These are phyloP conservation scores for Todus mexicanus DNA, from an alignment of 2,797 vertebrate species.

Conservation along the genomic window DNA sequence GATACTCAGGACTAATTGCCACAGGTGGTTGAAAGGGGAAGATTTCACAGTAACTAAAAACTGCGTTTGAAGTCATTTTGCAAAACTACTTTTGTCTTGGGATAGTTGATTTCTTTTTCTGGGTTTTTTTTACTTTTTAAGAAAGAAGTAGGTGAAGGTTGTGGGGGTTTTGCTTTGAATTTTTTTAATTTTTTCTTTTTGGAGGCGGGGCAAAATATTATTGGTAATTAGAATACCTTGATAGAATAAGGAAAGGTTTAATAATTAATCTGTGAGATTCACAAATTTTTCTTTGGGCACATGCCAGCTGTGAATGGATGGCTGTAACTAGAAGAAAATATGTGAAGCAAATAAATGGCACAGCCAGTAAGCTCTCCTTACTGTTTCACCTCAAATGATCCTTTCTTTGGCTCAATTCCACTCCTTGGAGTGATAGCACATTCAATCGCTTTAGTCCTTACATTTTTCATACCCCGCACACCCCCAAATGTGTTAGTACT, in stretches of 20 bases:
- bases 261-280: slow-evolving; percentile 27
- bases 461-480: not conserved
- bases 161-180: not conserved
- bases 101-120: not conserved
- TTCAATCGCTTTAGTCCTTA: not conserved
- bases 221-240: not conserved
- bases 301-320: not conserved
- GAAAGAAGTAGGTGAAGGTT: not conserved
- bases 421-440: not conserved
- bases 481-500: not conserved
- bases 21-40: not conserved
- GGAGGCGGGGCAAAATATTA: not conserved
- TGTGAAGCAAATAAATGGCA: slow-evolving; percentile 21
- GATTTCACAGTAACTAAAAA: not conserved
- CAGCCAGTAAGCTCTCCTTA: slow-evolving; percentile 9
- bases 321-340: slow-evolving; percentile 25
- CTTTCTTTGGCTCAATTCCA: slow-evolving; percentile 12
- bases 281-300: not conserved
- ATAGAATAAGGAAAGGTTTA: slow-evolving; percentile 20
- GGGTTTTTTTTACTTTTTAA: not conserved
- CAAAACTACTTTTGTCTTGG: not conserved
- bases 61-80: not conserved
- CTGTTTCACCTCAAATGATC: slow-evolving; percentile 33
- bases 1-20: not conserved
- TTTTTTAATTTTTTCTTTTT: not conserved